These are phyloP conservation scores for Drosophila prostipennis DNA, from an alignment of 2,888 invertebrate species.

Conservation along the genomic window DNA sequence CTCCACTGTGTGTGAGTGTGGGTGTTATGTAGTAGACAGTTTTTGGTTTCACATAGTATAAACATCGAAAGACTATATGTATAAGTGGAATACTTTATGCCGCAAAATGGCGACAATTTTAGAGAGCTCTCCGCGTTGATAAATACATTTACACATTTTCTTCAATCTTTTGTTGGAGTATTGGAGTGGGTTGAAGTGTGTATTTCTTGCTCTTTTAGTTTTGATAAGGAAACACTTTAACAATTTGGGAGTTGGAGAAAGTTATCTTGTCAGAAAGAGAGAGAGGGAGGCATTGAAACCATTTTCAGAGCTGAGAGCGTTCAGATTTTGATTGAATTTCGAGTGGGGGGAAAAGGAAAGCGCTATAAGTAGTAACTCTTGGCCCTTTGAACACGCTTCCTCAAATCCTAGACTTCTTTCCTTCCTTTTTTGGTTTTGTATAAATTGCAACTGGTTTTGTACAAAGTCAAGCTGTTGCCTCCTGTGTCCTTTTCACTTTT, in stretches of 20 bases:
- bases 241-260: constrained; percentile 13
- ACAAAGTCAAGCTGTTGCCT: constrained; percentile 26
- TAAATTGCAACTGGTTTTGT: constrained; percentile 26
- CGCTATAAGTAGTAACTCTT: constrained; percentile 41
- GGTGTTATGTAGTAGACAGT: constrained; percentile 47
- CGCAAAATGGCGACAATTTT: constrained; percentile 63
- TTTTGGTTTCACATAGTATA: constrained; percentile 45
- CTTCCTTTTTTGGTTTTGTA: neutral
- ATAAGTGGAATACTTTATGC: constrained; percentile 45
- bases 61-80: constrained; percentile 64
- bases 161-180: too few species aligned
- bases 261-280: constrained; percentile 40
- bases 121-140: constrained; percentile 12
- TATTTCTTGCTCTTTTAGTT: constrained; percentile 12
- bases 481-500: constrained; percentile 12
- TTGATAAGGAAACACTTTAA: constrained; percentile 12
- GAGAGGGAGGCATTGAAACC: constrained; percentile 57
- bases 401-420: constrained; percentile 2
- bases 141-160: constrained; percentile 39
- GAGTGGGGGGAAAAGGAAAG: constrained; percentile 18
- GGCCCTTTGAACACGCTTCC: constrained; percentile 42
- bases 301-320: constrained; percentile 50
- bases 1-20: constrained; percentile 6
- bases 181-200: constrained; percentile 16
- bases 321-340: constrained; percentile 36